Percentiles rank a stretch among this genome's conserved stretches.
Evolutionary conservation across 1,140 invertebrate genomes (phyloP).

Genomic region (Reticulitermes speratus): DNA sequence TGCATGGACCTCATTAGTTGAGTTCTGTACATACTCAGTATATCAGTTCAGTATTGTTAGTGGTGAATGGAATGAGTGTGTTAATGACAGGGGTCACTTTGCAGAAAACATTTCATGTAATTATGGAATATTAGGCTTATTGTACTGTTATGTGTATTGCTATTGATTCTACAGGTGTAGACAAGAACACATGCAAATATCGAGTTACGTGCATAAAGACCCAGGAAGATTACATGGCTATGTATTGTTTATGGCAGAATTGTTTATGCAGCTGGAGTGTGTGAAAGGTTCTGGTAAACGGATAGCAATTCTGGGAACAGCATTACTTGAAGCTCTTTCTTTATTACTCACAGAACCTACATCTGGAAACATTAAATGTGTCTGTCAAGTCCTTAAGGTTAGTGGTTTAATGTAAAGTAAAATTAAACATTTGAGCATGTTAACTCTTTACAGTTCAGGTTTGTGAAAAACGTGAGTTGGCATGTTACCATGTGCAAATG

Average conservation of each 20-base stretch:
- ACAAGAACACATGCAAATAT: neutral
- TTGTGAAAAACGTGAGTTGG: too few relatives aligned
- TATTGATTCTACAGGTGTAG: neutral
- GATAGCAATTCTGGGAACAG: neutral
- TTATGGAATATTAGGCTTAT: too few relatives aligned
- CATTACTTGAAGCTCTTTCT: slow-evolving; percentile 6
- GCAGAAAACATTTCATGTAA: too few relatives aligned
- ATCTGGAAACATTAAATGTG: neutral
- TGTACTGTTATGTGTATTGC: neutral
- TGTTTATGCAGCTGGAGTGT: neutral
- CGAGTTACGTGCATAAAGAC: neutral
- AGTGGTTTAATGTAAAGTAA: neutral
- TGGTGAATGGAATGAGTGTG: too few relatives aligned
- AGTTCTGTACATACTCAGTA: too few relatives aligned
- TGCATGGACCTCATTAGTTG: too few relatives aligned
- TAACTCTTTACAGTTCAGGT: neutral
- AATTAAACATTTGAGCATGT: neutral
- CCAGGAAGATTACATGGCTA: neutral
- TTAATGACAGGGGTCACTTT: too few relatives aligned
- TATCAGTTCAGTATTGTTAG: too few relatives aligned
- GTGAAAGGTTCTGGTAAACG: neutral
- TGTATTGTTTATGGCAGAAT: neutral
- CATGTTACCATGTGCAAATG: too few relatives aligned
- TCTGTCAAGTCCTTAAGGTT: neutral
- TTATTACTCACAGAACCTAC: neutral